Percentiles rank a stretch among this genome's conserved stretches.
These are phyloP conservation scores for Aleiodes alternator DNA, from an alignment of 2,888 invertebrate species.

Conservation along the genomic window DNA sequence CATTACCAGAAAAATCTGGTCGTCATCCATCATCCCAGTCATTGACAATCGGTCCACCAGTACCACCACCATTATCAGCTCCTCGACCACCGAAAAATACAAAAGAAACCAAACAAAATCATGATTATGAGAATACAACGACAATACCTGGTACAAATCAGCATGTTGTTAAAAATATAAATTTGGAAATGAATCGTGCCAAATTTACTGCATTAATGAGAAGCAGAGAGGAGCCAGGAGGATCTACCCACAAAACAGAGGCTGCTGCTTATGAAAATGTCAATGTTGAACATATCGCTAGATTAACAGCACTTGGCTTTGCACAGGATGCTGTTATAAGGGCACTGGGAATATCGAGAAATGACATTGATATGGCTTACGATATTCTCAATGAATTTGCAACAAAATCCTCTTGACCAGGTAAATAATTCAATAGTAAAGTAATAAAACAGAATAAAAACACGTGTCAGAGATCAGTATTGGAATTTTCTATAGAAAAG, in stretches of 20 bases:
- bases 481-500: no score
- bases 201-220: conserved; percentile 71
- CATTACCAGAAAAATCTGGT: conserved; percentile 65
- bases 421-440: conserved; percentile 54
- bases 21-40: conserved; percentile 54
- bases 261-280: conserved; percentile 88
- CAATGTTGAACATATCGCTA: conserved; percentile 92
- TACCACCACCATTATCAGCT: conserved; percentile 69
- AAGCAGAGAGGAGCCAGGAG: conserved; percentile 67
- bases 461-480: neutral
- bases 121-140: conserved; percentile 78
- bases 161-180: conserved; percentile 73
- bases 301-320: conserved; percentile 92
- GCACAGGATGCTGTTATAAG: conserved; percentile 93
- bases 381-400: conserved; percentile 95
- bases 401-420: conserved; percentile 77
- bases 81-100: conserved; percentile 67
- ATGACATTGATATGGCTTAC: conserved; percentile 96
- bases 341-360: conserved; percentile 93
- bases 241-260: conserved; percentile 66
- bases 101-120: conserved; percentile 74
- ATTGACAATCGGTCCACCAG: conserved; percentile 63
- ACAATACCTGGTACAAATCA: conserved; percentile 75
- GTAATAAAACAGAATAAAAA: neutral
- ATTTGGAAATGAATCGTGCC: conserved; percentile 69